Evolutionary conservation across 2,888 invertebrate genomes (phyloP).

Genomic region (Pemphredon lugubris): DNA sequence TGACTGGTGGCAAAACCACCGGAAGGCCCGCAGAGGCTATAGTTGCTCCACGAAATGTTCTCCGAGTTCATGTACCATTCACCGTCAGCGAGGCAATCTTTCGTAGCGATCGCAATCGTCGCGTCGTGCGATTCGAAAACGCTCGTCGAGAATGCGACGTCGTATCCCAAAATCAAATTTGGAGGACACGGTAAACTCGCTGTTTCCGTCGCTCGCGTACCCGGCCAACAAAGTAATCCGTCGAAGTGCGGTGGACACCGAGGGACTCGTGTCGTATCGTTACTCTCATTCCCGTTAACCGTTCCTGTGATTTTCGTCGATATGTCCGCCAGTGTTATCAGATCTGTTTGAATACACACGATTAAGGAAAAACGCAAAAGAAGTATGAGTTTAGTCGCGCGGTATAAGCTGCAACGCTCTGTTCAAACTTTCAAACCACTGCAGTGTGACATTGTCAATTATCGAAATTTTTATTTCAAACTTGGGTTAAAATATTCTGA

Average conservation of each 20-base stretch:
- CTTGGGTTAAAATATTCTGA: no score
- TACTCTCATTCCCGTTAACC: background rate
- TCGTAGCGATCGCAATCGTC: conserved; percentile 75
- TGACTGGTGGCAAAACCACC: conserved; percentile 25
- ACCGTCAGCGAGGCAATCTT: conserved; percentile 81
- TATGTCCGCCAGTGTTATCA: background rate
- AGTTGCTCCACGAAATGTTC: conserved; percentile 81
- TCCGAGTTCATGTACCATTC: conserved; percentile 81
- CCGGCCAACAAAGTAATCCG: conserved; percentile 83
- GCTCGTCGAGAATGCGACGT: conserved; percentile 4
- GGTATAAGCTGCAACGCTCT: no score
- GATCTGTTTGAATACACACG: background rate
- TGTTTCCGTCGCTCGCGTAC: conserved; percentile 79
- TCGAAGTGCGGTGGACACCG: conserved; percentile 82
- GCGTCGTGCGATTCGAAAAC: background rate
- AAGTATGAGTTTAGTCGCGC: no score
- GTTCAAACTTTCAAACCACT: no score
- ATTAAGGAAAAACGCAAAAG: no score
- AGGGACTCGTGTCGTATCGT: conserved; percentile 32
- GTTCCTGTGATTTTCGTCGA: background rate
- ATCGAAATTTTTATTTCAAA: no score
- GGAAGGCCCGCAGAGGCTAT: conserved; percentile 80
- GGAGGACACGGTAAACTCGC: conserved; percentile 81
- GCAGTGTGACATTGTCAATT: no score
- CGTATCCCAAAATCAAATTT: conserved; percentile 48